Conservation (phyloP, 2,797 vertebrate genomes). For the Urophycis tenuis region DNA sequence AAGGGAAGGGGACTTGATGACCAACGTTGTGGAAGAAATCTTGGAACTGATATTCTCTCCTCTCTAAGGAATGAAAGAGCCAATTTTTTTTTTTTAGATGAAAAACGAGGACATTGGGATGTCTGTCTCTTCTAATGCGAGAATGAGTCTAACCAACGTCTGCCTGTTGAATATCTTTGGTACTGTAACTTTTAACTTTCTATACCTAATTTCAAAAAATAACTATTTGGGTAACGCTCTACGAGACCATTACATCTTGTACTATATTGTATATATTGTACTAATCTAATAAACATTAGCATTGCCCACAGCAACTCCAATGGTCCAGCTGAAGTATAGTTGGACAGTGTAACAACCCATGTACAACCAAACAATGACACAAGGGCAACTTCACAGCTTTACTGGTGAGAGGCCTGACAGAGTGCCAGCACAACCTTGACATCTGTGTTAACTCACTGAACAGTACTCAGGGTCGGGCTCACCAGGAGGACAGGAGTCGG, state of each 20-base stretch:
- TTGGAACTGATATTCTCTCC: conserved; percentile 7
- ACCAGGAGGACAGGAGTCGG: background rate
- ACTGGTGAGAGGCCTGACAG: background rate
- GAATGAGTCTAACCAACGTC: background rate
- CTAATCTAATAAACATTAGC: background rate
- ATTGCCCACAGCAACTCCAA: background rate
- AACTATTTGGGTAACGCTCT: background rate
- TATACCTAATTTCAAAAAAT: background rate
- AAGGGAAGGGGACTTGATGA: conserved; percentile 12
- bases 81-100: too few species aligned
- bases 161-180: background rate
- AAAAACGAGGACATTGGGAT: background rate
- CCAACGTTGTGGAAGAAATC: conserved; percentile 13
- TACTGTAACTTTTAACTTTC: background rate
- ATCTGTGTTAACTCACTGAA: background rate
- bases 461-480: background rate
- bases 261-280: background rate
- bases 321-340: background rate
- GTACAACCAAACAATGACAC: background rate
- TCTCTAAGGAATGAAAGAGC: background rate
- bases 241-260: background rate
- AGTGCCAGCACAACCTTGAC: background rate
- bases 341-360: background rate
- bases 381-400: background rate
- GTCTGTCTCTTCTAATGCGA: background rate